Conservation (phyloP, 1,140 invertebrate genomes). For the Musca domestica region DNA sequence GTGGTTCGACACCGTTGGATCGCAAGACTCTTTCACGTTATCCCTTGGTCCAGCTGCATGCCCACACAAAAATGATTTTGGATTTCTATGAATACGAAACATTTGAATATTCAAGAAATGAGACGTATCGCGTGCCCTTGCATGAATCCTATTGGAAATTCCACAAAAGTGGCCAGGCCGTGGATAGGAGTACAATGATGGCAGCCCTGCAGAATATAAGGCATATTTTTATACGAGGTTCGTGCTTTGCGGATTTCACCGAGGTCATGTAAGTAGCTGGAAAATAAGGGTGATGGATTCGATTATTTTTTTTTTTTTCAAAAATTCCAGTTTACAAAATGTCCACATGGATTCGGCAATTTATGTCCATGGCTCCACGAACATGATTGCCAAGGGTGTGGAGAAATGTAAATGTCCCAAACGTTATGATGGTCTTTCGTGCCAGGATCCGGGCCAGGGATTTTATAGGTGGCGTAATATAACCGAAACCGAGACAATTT, state of each 20-base stretch:
- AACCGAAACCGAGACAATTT: slow-evolving; percentile 49
- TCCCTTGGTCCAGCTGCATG: slow-evolving; percentile 81
- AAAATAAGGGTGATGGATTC: too few relatives aligned
- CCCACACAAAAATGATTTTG: slow-evolving; percentile 72
- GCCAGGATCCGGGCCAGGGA: slow-evolving; percentile 83
- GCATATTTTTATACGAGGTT: slow-evolving; percentile 74
- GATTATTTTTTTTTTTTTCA: background rate
- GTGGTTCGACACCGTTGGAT: slow-evolving; percentile 61
- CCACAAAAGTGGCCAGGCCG: slow-evolving; percentile 52
- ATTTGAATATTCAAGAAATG: slow-evolving; percentile 43
- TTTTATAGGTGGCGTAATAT: slow-evolving; percentile 73
- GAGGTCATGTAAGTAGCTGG: slow-evolving; percentile 60
- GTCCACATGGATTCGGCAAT: slow-evolving; percentile 83
- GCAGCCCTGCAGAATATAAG: slow-evolving; percentile 83
- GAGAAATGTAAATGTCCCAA: slow-evolving; percentile 85
- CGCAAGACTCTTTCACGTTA: slow-evolving; percentile 59
- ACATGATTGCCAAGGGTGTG: slow-evolving; percentile 71
- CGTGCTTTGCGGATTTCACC: slow-evolving; percentile 66
- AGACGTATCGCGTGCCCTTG: slow-evolving; percentile 51
- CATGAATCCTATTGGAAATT: slow-evolving; percentile 63
- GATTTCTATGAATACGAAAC: slow-evolving; percentile 68
- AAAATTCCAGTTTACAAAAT: slow-evolving; percentile 50
- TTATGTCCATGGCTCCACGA: slow-evolving; percentile 60
- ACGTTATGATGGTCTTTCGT: slow-evolving; percentile 77
- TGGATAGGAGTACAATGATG: slow-evolving; percentile 77